Percentiles rank a stretch among this genome's conserved stretches.
Evolutionary conservation across 2,888 invertebrate species (phyloP).

Genomic region (Platypus cylindrus): DNA sequence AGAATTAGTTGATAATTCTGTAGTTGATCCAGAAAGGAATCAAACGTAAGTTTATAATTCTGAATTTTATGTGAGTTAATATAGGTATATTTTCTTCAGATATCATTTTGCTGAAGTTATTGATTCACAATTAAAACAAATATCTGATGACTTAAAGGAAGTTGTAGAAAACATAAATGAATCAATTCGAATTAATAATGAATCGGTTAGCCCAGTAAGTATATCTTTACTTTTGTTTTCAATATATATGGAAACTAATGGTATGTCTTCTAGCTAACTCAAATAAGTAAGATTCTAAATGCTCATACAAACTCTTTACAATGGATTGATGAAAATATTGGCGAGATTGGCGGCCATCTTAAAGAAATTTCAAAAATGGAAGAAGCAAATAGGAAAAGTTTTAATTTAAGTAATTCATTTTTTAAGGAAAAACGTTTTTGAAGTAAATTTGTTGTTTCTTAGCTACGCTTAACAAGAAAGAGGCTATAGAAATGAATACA

Average conservation of each 20-base stretch:
- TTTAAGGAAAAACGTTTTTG: too few relatives aligned
- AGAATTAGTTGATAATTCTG: slow-evolving; percentile 52
- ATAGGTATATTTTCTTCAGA: slow-evolving; percentile 31
- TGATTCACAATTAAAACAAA: slow-evolving; percentile 83
- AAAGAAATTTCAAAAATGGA: slow-evolving; percentile 74
- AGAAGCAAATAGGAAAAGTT: slow-evolving; percentile 59
- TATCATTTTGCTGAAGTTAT: slow-evolving; percentile 82
- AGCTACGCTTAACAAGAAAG: too few relatives aligned
- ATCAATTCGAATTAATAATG: slow-evolving; percentile 68
- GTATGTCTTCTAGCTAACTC: slow-evolving; percentile 54
- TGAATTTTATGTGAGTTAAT: not conserved
- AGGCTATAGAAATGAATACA: too few relatives aligned
- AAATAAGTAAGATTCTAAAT: slow-evolving; percentile 86
- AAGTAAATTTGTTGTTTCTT: too few relatives aligned
- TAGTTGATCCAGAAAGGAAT: slow-evolving; percentile 78
- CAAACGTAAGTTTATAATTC: slow-evolving; percentile 51
- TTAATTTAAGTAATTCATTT: slow-evolving; percentile 18
- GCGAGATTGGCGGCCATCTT: slow-evolving; percentile 61
- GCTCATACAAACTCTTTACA: slow-evolving; percentile 94
- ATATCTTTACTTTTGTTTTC: slow-evolving; percentile 3
- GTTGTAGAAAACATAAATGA: slow-evolving; percentile 90
- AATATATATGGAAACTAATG: slow-evolving; percentile 1
- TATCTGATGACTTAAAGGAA: slow-evolving; percentile 91
- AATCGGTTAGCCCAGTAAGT: slow-evolving; percentile 75
- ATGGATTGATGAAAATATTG: slow-evolving; percentile 82